A percentile compares a stretch with the other conserved stretches of the same genome.
Evolutionary conservation across 2,888 invertebrate species (phyloP).

Genomic region (Catonia carolina): DNA sequence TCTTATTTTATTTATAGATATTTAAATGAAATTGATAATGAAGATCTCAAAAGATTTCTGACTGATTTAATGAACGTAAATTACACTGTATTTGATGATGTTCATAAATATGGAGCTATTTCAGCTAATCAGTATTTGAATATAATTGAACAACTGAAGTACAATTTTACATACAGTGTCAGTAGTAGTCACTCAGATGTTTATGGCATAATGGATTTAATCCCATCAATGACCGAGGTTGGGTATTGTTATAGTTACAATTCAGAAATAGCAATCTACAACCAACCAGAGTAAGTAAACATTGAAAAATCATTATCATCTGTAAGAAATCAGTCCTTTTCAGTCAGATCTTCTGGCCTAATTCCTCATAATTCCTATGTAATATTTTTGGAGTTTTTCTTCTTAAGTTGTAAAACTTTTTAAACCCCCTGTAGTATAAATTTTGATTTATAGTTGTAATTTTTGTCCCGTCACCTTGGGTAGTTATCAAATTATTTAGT

Average conservation of each 20-base stretch:
- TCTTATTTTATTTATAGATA: background rate
- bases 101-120: conserved; percentile 43
- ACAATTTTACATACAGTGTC: conserved; percentile 21
- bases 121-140: conserved; percentile 23
- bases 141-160: conserved; percentile 11
- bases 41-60: conserved; percentile 1
- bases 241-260: conserved; percentile 64
- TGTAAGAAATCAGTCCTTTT: too few species aligned
- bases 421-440: too few species aligned
- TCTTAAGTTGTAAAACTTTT: too few species aligned
- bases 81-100: conserved; percentile 52
- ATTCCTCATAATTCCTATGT: too few species aligned
- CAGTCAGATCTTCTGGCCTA: too few species aligned
- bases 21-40: background rate
- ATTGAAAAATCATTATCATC: too few species aligned
- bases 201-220: conserved; percentile 38
- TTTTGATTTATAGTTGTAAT: too few species aligned
- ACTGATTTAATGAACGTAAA: conserved; percentile 49
- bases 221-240: conserved; percentile 59
- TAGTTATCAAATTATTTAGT: too few species aligned
- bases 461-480: too few species aligned
- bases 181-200: conserved; percentile 26
- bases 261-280: conserved; percentile 55
- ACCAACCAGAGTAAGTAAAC: conserved; percentile 48
- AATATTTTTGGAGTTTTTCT: too few species aligned